phyloP scores from a whole-genome alignment of 2,888 invertebrate species.

The Pseudococcus jackbeardsleyi region DNA sequence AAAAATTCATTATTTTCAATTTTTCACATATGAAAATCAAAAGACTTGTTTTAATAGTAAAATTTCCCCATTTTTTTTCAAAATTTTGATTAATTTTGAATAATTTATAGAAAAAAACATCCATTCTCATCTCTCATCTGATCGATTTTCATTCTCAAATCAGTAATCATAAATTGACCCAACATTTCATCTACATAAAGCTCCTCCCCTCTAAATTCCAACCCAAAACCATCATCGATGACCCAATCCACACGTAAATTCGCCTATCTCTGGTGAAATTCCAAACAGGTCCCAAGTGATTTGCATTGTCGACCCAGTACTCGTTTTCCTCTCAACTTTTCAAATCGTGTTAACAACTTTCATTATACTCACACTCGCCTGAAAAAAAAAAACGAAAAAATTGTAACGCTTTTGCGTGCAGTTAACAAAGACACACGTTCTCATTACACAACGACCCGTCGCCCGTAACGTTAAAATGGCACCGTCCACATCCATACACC shows the following conservation, averaged over 20 bases:
- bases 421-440: constrained; percentile 21
- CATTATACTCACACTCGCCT: not conserved
- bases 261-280: not conserved
- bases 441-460: constrained; percentile 20
- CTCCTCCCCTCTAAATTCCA: not conserved
- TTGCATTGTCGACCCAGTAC: not conserved
- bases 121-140: no score
- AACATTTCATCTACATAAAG: no score
- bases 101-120: no score
- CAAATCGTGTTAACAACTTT: constrained; percentile 38
- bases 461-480: not conserved
- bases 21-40: no score
- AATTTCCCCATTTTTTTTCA: no score
- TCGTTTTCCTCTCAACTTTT: not conserved
- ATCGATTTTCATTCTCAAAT: no score
- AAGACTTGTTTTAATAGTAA: no score
- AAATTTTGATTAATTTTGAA: no score
- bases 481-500: not conserved
- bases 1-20: no score
- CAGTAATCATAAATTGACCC: no score
- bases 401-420: constrained; percentile 25
- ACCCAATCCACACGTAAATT: not conserved
- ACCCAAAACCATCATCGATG: not conserved
- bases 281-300: not conserved
- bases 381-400: not conserved